Base-by-base conservation (phyloP, 2,888 invertebrate genomes). In the Hydriomena furcata region DNA sequence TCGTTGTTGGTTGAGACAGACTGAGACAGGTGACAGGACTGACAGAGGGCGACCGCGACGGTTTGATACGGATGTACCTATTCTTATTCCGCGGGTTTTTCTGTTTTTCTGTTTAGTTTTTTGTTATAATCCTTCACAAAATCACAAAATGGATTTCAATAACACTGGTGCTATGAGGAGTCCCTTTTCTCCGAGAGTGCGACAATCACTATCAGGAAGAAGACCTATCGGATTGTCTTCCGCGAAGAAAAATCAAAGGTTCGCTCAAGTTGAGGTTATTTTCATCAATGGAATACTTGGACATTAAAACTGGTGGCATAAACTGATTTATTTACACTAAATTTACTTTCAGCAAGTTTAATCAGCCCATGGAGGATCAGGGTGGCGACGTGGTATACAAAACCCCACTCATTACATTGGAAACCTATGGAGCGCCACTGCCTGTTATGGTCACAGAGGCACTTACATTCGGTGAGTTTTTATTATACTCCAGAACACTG, bases 391-490 rank as follows among this genome's bases (percentile, higher is more conserved):
- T 96, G 5, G 92, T 97, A 31, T 93, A 94, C 65, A 94, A 95
- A 65, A 94, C 96, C 0, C 92, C 94, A 12, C 91, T 92, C 61
- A 94, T 95, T 71, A 91, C 93, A 8, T 92, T 97, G 0, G 96
- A 97, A 77, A 94, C 93, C 44, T 97, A 94, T 86, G 97, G 97
- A 0, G 91, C 94, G 20, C 93, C 96, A 1, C 79, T 97, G 32
- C 98, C 98, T 21, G 97, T 98, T 1, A 92, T 96, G 49, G 96
- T 98, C 1, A 97, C 96, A 12, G 98, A 98, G 85, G 96, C 96
- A 0, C 84, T 98, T 13, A 95, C 96, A 32, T 95, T 96, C 82
- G 93, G 95, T 66, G 95, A 95, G 75, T 62, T 31, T 24, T 40
- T 5, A 12, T 3, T 4, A 17, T 20, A 1, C 12, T 8, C n/a